Evolutionary conservation across 2,797 vertebrate species (phyloP), one percentile per base, ranked within the genome.

Genomic region (Pipistrellus pygmaeus): DNA sequence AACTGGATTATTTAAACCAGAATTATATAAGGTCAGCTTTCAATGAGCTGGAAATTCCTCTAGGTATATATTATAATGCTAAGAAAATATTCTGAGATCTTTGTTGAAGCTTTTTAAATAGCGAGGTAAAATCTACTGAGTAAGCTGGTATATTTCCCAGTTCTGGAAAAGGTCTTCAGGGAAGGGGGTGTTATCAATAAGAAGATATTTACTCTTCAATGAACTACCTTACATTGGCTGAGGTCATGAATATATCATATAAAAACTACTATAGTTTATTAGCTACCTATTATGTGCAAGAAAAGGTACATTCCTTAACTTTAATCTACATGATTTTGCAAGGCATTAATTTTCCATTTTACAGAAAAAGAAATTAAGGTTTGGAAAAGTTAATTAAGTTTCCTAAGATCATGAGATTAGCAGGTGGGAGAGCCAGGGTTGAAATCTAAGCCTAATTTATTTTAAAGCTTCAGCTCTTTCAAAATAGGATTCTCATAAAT

Each of bases 1-100:
- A 96, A 77, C 41, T 73, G 64, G 14, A 23, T 91, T 97, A 88
- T 86, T 92, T 90, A 84, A 96, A 92, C 21, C 48, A 86, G 91
- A 60, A 41, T 78, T 85, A 35, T 71, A 51, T 27, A 96, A 91
- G 38, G 25, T 57, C 93, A 87, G 66, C 94, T 96, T 76, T 85
- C 32, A 73, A 95, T 85, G 57, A 95, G 90, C 87, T 75, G 78
- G 77, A 86, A 69, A 92, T 82, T 80, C 55, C 76, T 83, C 9
- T 27, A 84, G 20, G 76, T 53, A 25, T 44, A 41, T 3, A 88
- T 95, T 73, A 55, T n/a, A 87, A 94, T 84, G 60, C 0, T 7
- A 7, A 71, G 57, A 88, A 87, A 93, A 91, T 57, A 35, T 62
- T 91, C 69, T 55, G 3, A 38, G 14, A 8, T 90, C 60, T 55